These are phyloP conservation scores for Trachelus troglodyta DNA, from an alignment of 2,888 invertebrate species.

Conservation along the genomic window DNA sequence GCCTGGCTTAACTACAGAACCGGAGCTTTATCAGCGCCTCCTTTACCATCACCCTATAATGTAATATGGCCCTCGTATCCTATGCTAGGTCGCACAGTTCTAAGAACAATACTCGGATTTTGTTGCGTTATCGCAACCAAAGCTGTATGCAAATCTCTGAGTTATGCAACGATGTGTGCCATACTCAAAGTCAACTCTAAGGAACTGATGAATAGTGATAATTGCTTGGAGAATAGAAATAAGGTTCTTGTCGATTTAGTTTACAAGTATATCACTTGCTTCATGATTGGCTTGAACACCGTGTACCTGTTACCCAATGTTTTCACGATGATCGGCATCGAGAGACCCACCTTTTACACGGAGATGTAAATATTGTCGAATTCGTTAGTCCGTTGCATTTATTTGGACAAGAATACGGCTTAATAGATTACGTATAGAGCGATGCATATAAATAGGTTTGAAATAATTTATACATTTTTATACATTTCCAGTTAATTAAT, in stretches of 20 bases:
- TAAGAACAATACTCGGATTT: slow-evolving; percentile 82
- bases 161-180: slow-evolving; percentile 78
- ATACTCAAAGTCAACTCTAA: slow-evolving; percentile 76
- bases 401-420: not conserved
- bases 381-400: not conserved
- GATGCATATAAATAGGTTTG: not conserved
- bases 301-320: slow-evolving; percentile 82
- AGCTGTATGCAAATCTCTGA: slow-evolving; percentile 75
- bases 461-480: slow-evolving; percentile 1
- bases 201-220: slow-evolving; percentile 74
- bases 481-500: not conserved
- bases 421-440: not conserved
- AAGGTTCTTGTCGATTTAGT: slow-evolving; percentile 84
- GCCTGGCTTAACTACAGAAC: slow-evolving; percentile 88
- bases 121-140: slow-evolving; percentile 78
- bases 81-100: slow-evolving; percentile 76
- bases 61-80: slow-evolving; percentile 83
- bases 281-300: slow-evolving; percentile 82
- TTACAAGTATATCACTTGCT: slow-evolving; percentile 86
- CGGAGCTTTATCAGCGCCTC: slow-evolving; percentile 74
- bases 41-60: slow-evolving; percentile 77
- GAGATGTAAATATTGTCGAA: slow-evolving; percentile 73
- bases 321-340: slow-evolving; percentile 81
- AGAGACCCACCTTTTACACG: slow-evolving; percentile 85
- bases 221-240: slow-evolving; percentile 76